Base-by-base conservation (phyloP, 2,888 invertebrate genomes). In the Tetropium fuscum region DNA sequence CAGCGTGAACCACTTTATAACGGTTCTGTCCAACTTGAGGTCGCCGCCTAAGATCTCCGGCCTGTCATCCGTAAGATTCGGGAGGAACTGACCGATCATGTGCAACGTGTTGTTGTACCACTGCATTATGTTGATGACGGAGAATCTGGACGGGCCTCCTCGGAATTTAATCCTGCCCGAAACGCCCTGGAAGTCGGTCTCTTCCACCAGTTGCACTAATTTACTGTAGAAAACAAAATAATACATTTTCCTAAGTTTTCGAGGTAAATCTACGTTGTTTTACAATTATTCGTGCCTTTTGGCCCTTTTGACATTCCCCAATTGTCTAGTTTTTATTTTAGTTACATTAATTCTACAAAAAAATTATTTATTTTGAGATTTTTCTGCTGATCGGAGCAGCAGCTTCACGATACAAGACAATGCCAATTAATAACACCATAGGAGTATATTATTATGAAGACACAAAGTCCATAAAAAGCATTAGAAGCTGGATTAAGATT, bases 101-200 rank as follows among this genome's bases (percentile, higher is more conserved):
- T 79, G 74, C 0, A 82, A 83, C 2, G 78, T 74, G 36, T 82
- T 81, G 63, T 86, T 79, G 3, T 85, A 77, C 85, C 87, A 87
- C 69, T 90, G 89, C 11, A 86, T 79, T 8, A 90, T 82, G 68
- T 87, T 84, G 30, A 90, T 84, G 1, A 84, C 82, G 0, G 87
- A 87, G 55, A 87, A 84, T 25, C 92, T 82, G 2, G 92, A 90
- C 1, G 90, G 87, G 0, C 90, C 90, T 0, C 87, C 87, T 0
- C 84, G 80, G 75, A 93, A 93, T 66, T 86, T 85, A 3, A 93
- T 89, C 57, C 85, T 82, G 0, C 93, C 93, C 0, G 92, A 91
- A 0, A 92, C 89, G 2, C 93, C 93, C 44, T 85, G 77, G 75
- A 92, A 93, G 72, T 90, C 87, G 0, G 89, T 89, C 60, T 85